Conservation (phyloP, 2,888 invertebrate genomes). For the Athalia circularis region DNA sequence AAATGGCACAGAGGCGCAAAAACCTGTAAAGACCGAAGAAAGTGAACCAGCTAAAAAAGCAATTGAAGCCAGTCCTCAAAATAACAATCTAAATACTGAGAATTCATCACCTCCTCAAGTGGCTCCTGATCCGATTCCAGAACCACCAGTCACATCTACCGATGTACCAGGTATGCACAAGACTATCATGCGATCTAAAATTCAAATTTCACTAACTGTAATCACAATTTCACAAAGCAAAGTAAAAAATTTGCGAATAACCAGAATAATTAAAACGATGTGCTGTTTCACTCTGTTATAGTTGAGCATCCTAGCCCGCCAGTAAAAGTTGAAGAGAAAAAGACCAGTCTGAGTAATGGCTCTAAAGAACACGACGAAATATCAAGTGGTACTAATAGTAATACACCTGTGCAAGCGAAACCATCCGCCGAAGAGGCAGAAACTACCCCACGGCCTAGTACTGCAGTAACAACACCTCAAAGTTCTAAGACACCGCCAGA, state of each 20-base stretch:
- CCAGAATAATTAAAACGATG: background rate
- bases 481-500: conserved; percentile 51
- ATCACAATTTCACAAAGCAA: background rate
- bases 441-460: conserved; percentile 47
- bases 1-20: conserved; percentile 65
- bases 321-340: conserved; percentile 68
- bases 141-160: conserved; percentile 51
- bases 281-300: background rate
- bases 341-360: conserved; percentile 61
- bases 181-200: background rate
- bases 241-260: background rate
- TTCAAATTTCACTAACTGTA: background rate
- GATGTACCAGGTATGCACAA: conserved; percentile 59
- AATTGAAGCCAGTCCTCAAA: conserved; percentile 62
- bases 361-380: conserved; percentile 61
- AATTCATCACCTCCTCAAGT: conserved; percentile 53
- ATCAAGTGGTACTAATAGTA: conserved; percentile 10
- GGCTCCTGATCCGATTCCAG: conserved; percentile 53
- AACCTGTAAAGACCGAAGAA: conserved; percentile 59
- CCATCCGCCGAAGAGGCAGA: conserved; percentile 50
- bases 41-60: conserved; percentile 55
- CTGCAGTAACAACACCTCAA: conserved; percentile 5
- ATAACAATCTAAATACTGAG: conserved; percentile 66
- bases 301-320: conserved; percentile 47
- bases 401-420: conserved; percentile 46